Evolutionary conservation across 53 echinoderm and acorn worm genomes (phyloP).

Genomic region (Arbacia lixula): DNA sequence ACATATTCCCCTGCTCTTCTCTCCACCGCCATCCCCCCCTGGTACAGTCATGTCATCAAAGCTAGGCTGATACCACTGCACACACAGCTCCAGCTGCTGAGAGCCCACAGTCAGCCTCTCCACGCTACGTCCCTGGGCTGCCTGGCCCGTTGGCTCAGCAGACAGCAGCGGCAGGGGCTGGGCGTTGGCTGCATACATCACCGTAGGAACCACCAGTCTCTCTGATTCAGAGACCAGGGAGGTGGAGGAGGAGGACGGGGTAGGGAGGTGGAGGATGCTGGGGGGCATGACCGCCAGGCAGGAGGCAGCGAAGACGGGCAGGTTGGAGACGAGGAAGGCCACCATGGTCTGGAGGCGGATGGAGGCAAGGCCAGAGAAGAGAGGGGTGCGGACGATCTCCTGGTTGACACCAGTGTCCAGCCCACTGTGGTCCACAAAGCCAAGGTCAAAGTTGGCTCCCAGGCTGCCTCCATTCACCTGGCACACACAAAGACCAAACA

Average conservation of each 20-base stretch:
- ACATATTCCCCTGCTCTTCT: constrained; percentile 50
- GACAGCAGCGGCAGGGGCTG: constrained; percentile 25
- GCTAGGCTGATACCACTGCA: constrained; percentile 97
- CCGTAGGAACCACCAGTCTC: constrained; percentile 62
- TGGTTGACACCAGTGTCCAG: constrained; percentile 73
- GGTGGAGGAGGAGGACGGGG: constrained; percentile 31
- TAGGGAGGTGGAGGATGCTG: constrained; percentile 58
- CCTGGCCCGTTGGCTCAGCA: constrained; percentile 30
- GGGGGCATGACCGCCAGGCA: constrained; percentile 80
- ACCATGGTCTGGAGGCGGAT: constrained; percentile 79
- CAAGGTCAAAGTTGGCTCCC: constrained; percentile 70
- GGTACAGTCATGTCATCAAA: constrained; percentile 54
- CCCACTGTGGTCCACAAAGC: constrained; percentile 62
- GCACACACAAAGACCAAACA: neutral
- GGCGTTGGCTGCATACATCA: constrained; percentile 65
- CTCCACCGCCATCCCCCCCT: constrained; percentile 1
- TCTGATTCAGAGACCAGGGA: constrained; percentile 33
- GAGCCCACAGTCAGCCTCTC: constrained; percentile 59
- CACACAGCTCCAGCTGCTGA: constrained; percentile 75
- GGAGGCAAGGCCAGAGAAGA: constrained; percentile 64
- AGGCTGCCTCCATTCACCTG: constrained; percentile 58
- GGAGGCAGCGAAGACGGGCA: constrained; percentile 64
- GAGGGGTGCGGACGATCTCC: constrained; percentile 80
- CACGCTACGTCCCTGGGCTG: constrained; percentile 1
- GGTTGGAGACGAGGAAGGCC: constrained; percentile 70